Evolutionary conservation across 2,888 invertebrate species (phyloP).

Genomic region (Hetaerina titia): DNA sequence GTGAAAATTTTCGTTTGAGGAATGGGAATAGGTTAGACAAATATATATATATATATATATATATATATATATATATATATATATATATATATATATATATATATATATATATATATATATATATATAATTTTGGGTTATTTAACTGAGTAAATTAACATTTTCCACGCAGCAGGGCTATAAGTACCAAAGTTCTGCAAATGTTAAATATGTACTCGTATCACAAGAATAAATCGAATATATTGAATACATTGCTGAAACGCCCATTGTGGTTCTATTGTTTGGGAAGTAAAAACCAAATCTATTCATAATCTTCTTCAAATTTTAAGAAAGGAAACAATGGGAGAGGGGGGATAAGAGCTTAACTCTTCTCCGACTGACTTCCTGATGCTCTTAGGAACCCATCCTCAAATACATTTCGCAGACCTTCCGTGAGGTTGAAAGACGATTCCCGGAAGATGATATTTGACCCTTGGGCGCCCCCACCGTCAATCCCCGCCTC

Average conservation of each 20-base stretch:
- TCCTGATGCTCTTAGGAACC: constrained; percentile 7
- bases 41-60: too few relatives aligned
- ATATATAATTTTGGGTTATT: too few relatives aligned
- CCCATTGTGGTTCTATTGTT: not conserved
- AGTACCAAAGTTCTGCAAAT: too few relatives aligned
- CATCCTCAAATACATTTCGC: constrained; percentile 16
- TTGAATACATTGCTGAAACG: too few relatives aligned
- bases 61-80: too few relatives aligned
- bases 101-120: too few relatives aligned
- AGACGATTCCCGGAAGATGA: constrained; percentile 14
- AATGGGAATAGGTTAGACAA: too few relatives aligned
- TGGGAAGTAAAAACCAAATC: not conserved
- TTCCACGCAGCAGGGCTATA: too few relatives aligned
- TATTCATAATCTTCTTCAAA: not conserved
- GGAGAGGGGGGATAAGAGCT: not conserved
- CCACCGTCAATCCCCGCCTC: not conserved
- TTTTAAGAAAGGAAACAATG: not conserved
- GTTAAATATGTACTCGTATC: too few relatives aligned
- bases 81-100: too few relatives aligned
- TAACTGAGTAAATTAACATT: too few relatives aligned
- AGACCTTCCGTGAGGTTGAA: constrained; percentile 13
- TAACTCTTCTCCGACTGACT: not conserved
- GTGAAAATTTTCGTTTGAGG: too few relatives aligned
- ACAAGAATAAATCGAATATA: not conserved
- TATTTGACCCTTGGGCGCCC: not conserved